These are phyloP conservation scores for Nibea coibor DNA, from an alignment of 2,113 vertebrate genomes.

Conservation along the genomic window DNA sequence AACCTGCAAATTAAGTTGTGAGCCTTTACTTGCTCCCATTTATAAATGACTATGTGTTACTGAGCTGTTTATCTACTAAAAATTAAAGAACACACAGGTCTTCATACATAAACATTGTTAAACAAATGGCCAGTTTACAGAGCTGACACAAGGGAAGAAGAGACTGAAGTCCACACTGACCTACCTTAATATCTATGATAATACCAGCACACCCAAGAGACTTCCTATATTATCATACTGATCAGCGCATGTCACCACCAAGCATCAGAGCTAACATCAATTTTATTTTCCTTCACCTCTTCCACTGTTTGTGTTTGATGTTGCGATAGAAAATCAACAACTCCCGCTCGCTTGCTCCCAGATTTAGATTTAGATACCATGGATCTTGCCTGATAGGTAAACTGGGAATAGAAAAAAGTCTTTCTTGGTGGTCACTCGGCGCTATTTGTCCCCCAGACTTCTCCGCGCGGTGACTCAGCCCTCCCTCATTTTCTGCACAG, in stretches of 20 bases:
- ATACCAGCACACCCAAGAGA: conserved; percentile 14
- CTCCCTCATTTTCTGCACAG: conserved; percentile 19
- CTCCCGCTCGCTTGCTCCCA: not conserved
- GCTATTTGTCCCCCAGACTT: not conserved
- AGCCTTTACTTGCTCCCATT: not conserved
- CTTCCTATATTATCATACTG: conserved; percentile 9
- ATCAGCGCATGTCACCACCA: not conserved
- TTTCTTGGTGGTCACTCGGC: conserved; percentile 22
- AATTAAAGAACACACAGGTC: not conserved
- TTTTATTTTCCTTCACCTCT: not conserved
- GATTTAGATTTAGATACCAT: conserved; percentile 1
- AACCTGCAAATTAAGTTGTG: not conserved
- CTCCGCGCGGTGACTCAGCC: conserved; percentile 22
- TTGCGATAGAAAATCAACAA: not conserved
- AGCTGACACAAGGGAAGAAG: not conserved
- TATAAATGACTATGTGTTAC: not conserved
- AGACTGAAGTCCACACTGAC: conserved; percentile 20
- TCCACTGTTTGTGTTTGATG: not conserved
- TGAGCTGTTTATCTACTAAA: not conserved
- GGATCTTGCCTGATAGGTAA: not conserved
- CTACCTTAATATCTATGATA: conserved; percentile 42
- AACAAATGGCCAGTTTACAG: not conserved
- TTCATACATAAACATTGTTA: not conserved
- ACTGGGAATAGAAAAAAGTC: not conserved
- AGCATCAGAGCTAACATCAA: not conserved